phyloP scores from a whole-genome alignment of 2,113 vertebrate species.

The Notechis scutatus region DNA sequence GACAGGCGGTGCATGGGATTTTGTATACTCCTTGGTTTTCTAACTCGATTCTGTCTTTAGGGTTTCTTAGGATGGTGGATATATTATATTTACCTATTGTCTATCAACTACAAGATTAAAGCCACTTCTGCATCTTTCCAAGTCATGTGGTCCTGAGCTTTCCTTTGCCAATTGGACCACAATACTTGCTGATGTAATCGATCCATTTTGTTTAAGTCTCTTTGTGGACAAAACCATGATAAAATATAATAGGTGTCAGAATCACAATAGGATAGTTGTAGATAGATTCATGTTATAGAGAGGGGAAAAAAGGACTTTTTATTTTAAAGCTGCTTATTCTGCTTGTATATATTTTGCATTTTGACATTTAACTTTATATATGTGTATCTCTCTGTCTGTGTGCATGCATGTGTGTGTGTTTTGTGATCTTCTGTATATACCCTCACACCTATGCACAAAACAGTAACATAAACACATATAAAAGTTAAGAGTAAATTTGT shows the following conservation, averaged over 20 bases:
- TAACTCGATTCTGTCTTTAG: too few relatives aligned
- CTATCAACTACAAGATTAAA: too few relatives aligned
- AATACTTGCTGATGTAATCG: too few relatives aligned
- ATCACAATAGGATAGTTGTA: not conserved
- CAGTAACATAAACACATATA: not conserved
- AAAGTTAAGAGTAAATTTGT: not conserved
- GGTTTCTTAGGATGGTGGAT: too few relatives aligned
- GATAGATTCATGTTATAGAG: not conserved
- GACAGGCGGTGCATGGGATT: too few relatives aligned
- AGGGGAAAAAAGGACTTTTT: not conserved
- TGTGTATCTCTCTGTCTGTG: not conserved
- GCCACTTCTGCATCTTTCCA: too few relatives aligned
- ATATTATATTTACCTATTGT: too few relatives aligned
- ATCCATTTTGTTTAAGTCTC: too few relatives aligned
- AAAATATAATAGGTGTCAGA: not conserved
- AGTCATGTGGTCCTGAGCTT: too few relatives aligned
- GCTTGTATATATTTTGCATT: not conserved
- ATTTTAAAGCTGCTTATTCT: not conserved
- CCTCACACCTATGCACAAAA: not conserved
- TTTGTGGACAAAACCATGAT: not conserved
- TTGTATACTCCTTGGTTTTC: too few relatives aligned
- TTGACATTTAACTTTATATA: not conserved
- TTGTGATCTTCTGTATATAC: not conserved
- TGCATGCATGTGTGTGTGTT: too few relatives aligned
- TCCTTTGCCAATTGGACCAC: too few relatives aligned